These are phyloP conservation scores for Chamaetylas fuelleborni DNA, from an alignment of 2,113 vertebrate genomes.

Conservation along the genomic window DNA sequence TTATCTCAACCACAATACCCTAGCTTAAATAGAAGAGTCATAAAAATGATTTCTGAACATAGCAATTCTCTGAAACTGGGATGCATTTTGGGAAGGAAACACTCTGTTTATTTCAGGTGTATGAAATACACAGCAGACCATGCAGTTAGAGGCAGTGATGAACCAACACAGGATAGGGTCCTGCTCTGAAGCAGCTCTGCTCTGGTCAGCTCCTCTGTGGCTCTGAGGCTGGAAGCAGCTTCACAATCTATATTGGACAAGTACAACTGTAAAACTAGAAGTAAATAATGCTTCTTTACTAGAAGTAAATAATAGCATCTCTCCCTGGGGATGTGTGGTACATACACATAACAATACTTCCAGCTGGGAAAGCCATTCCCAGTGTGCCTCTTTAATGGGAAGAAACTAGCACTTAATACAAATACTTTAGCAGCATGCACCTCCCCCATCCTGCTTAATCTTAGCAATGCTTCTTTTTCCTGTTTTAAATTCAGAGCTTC, in stretches of 20 bases:
- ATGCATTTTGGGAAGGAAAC: neutral
- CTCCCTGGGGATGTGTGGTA: neutral
- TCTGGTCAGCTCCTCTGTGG: neutral
- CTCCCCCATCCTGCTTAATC: neutral
- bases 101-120: neutral
- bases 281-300: slow-evolving; percentile 3
- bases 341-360: neutral
- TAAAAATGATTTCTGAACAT: neutral
- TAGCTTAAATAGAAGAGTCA: neutral
- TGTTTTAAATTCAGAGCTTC: slow-evolving; percentile 33
- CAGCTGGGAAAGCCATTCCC: neutral
- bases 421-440: neutral
- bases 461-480: neutral
- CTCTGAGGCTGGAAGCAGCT: neutral
- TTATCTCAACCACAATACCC: neutral
- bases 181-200: neutral
- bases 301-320: slow-evolving; percentile 17
- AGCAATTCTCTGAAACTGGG: neutral
- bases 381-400: neutral
- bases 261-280: slow-evolving; percentile 1
- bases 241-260: neutral
- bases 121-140: neutral
- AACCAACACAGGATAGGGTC: neutral
- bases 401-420: neutral
- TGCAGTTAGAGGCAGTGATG: neutral